Conservation (phyloP, 2,113 vertebrate species). For the Phalacrocorax brasilianus region DNA sequence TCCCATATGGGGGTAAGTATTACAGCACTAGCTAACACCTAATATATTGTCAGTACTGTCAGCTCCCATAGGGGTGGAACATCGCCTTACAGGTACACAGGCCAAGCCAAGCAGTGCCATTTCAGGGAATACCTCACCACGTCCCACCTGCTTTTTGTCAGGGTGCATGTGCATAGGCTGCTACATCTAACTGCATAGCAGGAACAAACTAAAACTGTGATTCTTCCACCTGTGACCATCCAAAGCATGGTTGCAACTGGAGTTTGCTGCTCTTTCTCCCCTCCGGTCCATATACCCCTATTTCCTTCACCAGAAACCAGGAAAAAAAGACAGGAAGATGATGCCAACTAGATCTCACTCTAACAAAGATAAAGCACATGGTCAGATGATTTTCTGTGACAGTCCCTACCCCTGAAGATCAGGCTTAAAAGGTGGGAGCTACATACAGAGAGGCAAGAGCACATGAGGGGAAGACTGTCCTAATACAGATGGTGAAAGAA, state of each 20-base stretch:
- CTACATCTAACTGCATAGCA: neutral
- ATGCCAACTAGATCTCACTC: neutral
- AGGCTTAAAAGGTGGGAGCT: neutral
- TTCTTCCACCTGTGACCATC: neutral
- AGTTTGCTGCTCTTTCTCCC: neutral
- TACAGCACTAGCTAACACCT: neutral
- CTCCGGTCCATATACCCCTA: neutral
- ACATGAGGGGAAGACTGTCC: neutral
- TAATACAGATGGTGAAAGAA: neutral
- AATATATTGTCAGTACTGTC: neutral
- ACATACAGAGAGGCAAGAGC: neutral
- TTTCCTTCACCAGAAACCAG: neutral
- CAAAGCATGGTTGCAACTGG: neutral
- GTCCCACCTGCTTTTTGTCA: neutral
- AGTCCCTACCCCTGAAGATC: neutral
- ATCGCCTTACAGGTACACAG: fast-evolving
- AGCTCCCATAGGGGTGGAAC: neutral
- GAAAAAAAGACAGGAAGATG: neutral
- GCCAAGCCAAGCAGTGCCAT: neutral
- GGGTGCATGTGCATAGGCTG: neutral
- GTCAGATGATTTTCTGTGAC: neutral
- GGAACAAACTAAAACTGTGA: neutral
- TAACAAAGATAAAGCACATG: neutral
- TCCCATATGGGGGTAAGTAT: neutral
- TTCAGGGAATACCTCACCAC: neutral